A percentile compares a stretch with the other conserved stretches of the same genome.
phyloP scores from a whole-genome alignment of 2,797 vertebrate species.

The Parotocinclus haroldoi region DNA sequence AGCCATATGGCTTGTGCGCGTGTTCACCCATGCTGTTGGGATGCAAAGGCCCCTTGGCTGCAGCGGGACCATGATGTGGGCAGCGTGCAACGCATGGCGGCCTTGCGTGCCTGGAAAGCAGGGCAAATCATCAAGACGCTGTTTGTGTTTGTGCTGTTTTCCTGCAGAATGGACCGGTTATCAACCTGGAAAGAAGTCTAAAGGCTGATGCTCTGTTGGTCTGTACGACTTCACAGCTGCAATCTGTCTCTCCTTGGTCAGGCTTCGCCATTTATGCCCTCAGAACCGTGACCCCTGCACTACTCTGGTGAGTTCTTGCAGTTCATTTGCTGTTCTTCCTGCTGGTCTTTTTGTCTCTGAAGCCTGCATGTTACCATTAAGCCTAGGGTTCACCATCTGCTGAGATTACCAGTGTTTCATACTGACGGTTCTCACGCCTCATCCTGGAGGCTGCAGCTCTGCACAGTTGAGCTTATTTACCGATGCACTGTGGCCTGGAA shows the following conservation, averaged over 20 bases:
- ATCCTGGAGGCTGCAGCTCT: not conserved
- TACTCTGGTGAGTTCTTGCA: constrained; percentile 61
- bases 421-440: constrained; percentile 4
- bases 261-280: constrained; percentile 65
- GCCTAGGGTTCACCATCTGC: constrained; percentile 15
- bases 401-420: constrained; percentile 15
- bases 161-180: constrained; percentile 66
- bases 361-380: constrained; percentile 13
- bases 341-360: constrained; percentile 15
- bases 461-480: not conserved
- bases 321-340: constrained; percentile 18
- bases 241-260: constrained; percentile 41
- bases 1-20: constrained; percentile 41
- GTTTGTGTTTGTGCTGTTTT: constrained; percentile 17
- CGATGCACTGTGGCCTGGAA: not conserved
- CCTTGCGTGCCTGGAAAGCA: constrained; percentile 27
- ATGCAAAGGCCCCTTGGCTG: constrained; percentile 17
- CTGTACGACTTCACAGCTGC: constrained; percentile 48
- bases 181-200: constrained; percentile 68
- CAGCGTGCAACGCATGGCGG: constrained; percentile 27
- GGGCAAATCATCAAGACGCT: constrained; percentile 17
- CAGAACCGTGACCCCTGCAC: constrained; percentile 52
- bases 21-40: constrained; percentile 38
- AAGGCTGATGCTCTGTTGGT: constrained; percentile 70
- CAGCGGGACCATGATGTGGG: constrained; percentile 23